Percentiles rank a stretch among this genome's conserved stretches.
These are phyloP conservation scores for Scaptomyza caliginosa DNA, from an alignment of 2,888 invertebrate genomes.

Conservation along the genomic window DNA sequence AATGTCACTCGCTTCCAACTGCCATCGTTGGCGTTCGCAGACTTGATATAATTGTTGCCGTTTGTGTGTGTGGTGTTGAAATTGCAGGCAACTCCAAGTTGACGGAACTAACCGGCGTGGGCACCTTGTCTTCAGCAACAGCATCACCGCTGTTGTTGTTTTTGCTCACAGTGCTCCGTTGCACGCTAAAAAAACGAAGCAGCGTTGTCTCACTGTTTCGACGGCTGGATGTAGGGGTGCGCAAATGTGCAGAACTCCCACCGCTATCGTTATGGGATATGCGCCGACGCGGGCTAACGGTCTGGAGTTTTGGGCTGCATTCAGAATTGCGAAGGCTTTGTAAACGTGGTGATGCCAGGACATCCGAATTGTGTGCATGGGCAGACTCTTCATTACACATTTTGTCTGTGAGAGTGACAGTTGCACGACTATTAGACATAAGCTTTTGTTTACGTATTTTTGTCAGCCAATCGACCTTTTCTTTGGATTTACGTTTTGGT, in stretches of 20 bases:
- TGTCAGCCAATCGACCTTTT: slow-evolving; percentile 90
- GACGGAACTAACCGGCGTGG: background rate
- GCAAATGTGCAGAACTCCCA: slow-evolving; percentile 52
- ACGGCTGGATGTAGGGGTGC: slow-evolving; percentile 82
- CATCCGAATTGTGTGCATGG: slow-evolving; percentile 25
- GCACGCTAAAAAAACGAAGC: slow-evolving; percentile 82
- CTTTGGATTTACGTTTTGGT: slow-evolving; percentile 87
- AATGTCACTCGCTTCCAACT: slow-evolving; percentile 62
- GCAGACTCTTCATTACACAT: slow-evolving; percentile 62
- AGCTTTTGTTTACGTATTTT: slow-evolving; percentile 86
- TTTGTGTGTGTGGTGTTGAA: slow-evolving; percentile 1
- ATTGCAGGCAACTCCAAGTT: slow-evolving; percentile 8
- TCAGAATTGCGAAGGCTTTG: slow-evolving; percentile 79
- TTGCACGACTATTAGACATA: slow-evolving; percentile 73
- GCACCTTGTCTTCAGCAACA: slow-evolving; percentile 7
- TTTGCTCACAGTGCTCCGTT: slow-evolving; percentile 40
- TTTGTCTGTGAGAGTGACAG: slow-evolving; percentile 74
- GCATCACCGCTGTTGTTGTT: slow-evolving; percentile 24
- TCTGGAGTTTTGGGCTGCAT: slow-evolving; percentile 70
- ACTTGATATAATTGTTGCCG: slow-evolving; percentile 8
- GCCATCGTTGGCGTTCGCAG: slow-evolving; percentile 46
- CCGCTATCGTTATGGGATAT: slow-evolving; percentile 70
- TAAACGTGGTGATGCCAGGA: slow-evolving; percentile 79
- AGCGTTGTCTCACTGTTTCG: slow-evolving; percentile 83
- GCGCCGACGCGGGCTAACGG: slow-evolving; percentile 72